Conservation (phyloP, 2,113 vertebrate species). For the Campylorhamphus procurvoides region DNA sequence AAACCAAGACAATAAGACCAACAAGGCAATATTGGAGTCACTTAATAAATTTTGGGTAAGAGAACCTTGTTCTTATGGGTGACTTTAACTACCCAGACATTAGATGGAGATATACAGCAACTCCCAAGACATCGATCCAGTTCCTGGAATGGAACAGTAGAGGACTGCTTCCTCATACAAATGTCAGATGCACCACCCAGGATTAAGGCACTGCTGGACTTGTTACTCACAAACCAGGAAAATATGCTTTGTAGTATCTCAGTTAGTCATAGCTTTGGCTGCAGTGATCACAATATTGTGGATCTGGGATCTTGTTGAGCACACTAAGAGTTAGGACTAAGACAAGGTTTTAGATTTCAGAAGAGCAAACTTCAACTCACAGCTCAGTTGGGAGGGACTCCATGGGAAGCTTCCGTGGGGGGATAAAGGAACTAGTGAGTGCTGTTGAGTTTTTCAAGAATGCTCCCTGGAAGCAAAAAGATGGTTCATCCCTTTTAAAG, state of each 20-base stretch:
- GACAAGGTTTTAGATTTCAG: not conserved
- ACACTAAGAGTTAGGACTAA: not conserved
- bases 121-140: not conserved
- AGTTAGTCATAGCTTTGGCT: not conserved
- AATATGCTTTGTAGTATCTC: not conserved
- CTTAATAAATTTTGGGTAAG: not conserved
- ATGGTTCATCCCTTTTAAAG: not conserved
- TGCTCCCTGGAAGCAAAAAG: not conserved
- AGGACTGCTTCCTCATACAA: not conserved
- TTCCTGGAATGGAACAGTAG: not conserved
- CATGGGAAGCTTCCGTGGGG: not conserved
- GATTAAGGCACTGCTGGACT: not conserved
- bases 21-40: not conserved
- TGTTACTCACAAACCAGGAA: not conserved
- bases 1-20: not conserved
- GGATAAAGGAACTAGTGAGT: not conserved
- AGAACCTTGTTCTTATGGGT: accelerated
- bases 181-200: not conserved
- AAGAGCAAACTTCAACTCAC: not conserved
- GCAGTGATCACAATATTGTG: not conserved
- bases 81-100: not conserved
- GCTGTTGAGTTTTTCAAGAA: not conserved
- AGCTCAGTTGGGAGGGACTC: not conserved
- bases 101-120: not conserved
- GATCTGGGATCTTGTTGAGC: not conserved